These are phyloP conservation scores for Ianthella basta DNA, from an alignment of 37 sponge, comb jelly and placozoan genomes.

Conservation along the genomic window DNA sequence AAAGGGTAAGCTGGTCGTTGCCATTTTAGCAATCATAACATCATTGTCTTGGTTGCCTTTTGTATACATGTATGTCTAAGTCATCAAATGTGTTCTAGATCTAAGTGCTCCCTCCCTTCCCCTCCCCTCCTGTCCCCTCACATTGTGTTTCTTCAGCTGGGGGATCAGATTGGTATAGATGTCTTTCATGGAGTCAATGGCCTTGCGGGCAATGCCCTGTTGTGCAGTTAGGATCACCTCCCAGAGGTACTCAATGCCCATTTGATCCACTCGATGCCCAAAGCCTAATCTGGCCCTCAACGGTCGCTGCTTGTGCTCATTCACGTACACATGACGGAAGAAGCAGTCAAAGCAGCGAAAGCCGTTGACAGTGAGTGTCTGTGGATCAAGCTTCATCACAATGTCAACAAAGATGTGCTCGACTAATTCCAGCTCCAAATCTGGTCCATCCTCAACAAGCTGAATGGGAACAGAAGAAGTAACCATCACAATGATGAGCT, in stretches of 20 bases:
- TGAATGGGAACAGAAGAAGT: background rate
- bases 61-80: too few species aligned
- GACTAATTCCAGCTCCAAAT: conserved; percentile 80
- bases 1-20: too few species aligned
- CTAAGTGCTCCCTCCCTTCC: too few species aligned
- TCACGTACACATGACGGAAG: conserved; percentile 87
- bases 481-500: too few species aligned
- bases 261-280: conserved; percentile 73
- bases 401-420: conserved; percentile 79
- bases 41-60: too few species aligned
- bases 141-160: conserved; percentile 75
- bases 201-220: conserved; percentile 76
- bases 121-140: conserved; percentile 12
- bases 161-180: conserved; percentile 82
- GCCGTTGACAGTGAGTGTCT: conserved; percentile 80
- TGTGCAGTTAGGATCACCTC: conserved; percentile 72
- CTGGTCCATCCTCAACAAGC: conserved; percentile 87
- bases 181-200: conserved; percentile 91
- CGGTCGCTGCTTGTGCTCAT: conserved; percentile 52
- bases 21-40: too few species aligned
- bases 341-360: conserved; percentile 91
- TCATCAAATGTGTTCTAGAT: too few species aligned
- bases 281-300: conserved; percentile 65
- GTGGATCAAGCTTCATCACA: conserved; percentile 74
- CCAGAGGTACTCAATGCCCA: conserved; percentile 93